Percentiles rank a stretch among this genome's conserved stretches.
Evolutionary conservation across 2,797 vertebrate genomes (phyloP).

Genomic region (Melanotaenia trifasciata): DNA sequence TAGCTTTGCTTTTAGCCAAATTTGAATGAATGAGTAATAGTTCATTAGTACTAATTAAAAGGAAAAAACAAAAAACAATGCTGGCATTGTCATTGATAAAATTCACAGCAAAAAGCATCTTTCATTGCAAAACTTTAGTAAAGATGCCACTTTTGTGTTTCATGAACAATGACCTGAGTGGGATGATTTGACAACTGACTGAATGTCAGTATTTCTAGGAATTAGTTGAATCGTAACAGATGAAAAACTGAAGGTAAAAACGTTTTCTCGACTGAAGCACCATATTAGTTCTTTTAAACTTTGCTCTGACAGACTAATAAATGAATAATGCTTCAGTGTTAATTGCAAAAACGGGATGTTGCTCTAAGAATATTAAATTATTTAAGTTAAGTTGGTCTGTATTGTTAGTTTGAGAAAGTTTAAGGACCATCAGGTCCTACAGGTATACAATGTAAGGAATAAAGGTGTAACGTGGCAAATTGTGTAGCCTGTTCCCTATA

Average conservation of each 20-base stretch:
- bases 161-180: background rate
- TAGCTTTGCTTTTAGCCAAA: constrained; percentile 17
- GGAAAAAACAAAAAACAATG: background rate
- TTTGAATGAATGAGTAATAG: background rate
- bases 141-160: background rate
- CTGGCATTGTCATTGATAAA: background rate
- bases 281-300: background rate
- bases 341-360: too few relatives aligned
- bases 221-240: too few relatives aligned
- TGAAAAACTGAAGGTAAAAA: background rate
- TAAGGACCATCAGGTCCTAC: too few relatives aligned
- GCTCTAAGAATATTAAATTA: too few relatives aligned
- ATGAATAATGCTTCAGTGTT: too few relatives aligned
- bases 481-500: too few relatives aligned
- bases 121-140: background rate
- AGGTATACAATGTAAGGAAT: too few relatives aligned
- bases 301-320: too few relatives aligned
- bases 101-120: background rate
- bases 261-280: background rate
- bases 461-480: too few relatives aligned
- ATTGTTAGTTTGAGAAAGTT: too few relatives aligned
- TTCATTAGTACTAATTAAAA: background rate
- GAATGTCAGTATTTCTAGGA: background rate
- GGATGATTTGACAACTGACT: background rate
- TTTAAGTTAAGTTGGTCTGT: too few relatives aligned